Base-by-base conservation (phyloP, 2,797 vertebrate genomes). In the Hoplostethus mediterraneus region DNA sequence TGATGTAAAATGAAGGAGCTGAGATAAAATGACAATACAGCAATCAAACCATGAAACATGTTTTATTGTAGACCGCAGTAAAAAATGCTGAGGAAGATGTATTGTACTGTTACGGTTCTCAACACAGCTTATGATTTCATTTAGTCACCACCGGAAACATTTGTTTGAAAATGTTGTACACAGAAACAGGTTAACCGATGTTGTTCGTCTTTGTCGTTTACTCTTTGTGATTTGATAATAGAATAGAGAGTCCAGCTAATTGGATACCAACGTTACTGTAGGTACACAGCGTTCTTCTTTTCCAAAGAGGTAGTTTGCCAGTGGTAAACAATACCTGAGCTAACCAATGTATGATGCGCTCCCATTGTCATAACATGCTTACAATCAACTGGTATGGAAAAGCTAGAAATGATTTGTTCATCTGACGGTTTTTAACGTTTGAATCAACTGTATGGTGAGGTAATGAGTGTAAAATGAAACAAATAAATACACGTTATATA, bases 1-100 rank as follows among this genome's bases (percentile, higher is more conserved):
- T n/a, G 11, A 65, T 38, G 54, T 59, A 6, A 47, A 36, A 66
- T 3, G 28, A 64, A 63, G 28, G 48, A 2, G 57, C 44, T 58
- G 40, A 12, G 40, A 47, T 47, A n/a, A 14, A 28, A 48, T 30
- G 45, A 30, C 0, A 11, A 63, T n/a, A 8, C 11, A 17, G 42
- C 12, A 25, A 53, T 6, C 38, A n/a, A 30, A 42, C n/a, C 9
- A 17, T 4, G 11, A 44, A 30, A 64, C 8, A 6, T n/a, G 4
- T 44, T 52, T 12, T 61, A 17, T 48, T n/a, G 5, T 11, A 45
- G 16, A 10, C 4, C 5, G 6, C 4, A 14, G 9, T 16, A 33
- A 30, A 28, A 47, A 36, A 47, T n/a, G 16, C 16, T 5, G 2
- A 13, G 12, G 1, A 4, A 11, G 3, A n/a, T 28, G 4, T 4